Base-by-base conservation (phyloP, 2,797 vertebrate genomes). In the Poecile montanus region DNA sequence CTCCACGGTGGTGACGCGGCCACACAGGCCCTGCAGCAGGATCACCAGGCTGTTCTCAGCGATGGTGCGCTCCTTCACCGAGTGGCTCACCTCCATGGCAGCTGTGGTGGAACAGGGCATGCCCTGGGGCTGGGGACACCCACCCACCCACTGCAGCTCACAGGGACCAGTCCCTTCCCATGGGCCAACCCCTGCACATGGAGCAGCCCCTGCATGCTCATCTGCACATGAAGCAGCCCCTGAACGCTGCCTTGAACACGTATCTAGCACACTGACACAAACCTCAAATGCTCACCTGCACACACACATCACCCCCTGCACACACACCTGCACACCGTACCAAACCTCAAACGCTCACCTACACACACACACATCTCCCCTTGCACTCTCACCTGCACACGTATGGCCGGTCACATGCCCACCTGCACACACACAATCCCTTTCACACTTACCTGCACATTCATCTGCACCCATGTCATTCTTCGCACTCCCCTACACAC, bases 1-100 rank as follows among this genome's bases (percentile, higher is more conserved):
- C 91, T 99, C 99, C 95, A 99, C 99, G 0, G 99, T 99, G 96
- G 99, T 99, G 93, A 98, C 97, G 16, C 92, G 95, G 15, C 99
- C 99, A 3, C 98, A 98, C 60, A 99, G 98, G 32, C 99, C 99
- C 97, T 99, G 99, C 94, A 99, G 98, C 85, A 99, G 98, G 74
- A 99, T 97, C 88, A 99, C 98, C 97, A 99, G 97, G 97, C 99
- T 99, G 98, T 99, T 99, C 98, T 99, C 99, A 0, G 99, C 96
- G 77, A 99, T 99, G 8, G 99, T 98, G 56, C 99, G 98, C 97
- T 99, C 99, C 51, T 98, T 98, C 70, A 99, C 95, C 0, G 99
- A 99, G 97, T 98, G 98, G 93, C 98, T 97, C 81, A 98, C 95
- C 10, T 98, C 98, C 92, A 97, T 97, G 10, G 58, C 11, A 18